Conservation (phyloP, 2,113 vertebrate genomes). For the Hemiprocne comata region DNA sequence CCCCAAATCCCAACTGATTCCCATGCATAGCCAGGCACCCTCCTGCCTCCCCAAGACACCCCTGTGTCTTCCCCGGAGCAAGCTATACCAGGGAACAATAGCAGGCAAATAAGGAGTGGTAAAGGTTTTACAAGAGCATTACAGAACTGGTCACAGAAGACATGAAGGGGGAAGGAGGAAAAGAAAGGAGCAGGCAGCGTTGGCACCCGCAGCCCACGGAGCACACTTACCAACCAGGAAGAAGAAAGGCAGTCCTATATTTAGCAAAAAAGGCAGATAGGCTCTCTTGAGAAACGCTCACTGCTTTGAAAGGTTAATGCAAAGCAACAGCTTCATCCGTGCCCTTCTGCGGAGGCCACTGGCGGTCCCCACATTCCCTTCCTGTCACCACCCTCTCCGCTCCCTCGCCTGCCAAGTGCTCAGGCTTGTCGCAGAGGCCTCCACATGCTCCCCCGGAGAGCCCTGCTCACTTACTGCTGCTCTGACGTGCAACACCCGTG, state of each 20-base stretch:
- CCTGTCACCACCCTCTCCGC: neutral
- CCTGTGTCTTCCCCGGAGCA: neutral
- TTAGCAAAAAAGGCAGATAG: neutral
- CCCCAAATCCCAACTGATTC: neutral
- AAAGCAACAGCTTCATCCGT: neutral
- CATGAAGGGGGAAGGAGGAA: fast-evolving
- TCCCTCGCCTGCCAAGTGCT: neutral
- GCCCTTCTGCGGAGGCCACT: neutral
- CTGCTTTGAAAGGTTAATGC: neutral
- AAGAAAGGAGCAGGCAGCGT: neutral
- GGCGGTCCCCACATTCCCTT: neutral
- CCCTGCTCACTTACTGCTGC: neutral
- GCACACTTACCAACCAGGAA: neutral
- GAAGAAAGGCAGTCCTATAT: neutral
- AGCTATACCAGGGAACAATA: fast-evolving
- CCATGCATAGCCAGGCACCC: neutral
- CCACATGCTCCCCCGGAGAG: fast-evolving
- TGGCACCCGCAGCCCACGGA: neutral
- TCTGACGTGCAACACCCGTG: neutral
- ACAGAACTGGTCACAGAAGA: neutral
- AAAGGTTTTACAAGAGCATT: fast-evolving
- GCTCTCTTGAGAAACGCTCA: neutral
- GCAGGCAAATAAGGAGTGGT: neutral
- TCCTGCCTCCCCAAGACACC: neutral
- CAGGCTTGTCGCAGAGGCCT: neutral